Evolutionary conservation across 2,113 vertebrate species (phyloP).

Genomic region (Sigmodon hispidus): DNA sequence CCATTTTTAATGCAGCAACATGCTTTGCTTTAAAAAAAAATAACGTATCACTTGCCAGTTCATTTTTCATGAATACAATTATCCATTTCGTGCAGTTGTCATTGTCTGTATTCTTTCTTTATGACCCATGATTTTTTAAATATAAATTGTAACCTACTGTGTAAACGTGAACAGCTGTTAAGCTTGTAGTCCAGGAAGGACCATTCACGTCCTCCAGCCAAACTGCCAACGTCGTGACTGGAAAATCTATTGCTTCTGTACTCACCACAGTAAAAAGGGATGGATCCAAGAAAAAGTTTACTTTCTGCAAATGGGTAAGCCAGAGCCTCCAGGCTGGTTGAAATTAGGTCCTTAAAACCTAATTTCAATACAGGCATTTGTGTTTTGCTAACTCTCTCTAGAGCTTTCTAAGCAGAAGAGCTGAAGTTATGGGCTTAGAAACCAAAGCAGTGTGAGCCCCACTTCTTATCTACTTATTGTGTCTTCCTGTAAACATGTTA

Average conservation of each 20-base stretch:
- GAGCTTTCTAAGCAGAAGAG: constrained; percentile 24
- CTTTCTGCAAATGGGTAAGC: constrained; percentile 25
- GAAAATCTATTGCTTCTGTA: constrained; percentile 67
- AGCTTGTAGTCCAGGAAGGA: constrained; percentile 64
- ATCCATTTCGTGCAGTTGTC: constrained; percentile 81
- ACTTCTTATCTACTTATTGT: background rate
- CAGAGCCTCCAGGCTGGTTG: background rate
- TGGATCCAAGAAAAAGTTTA: constrained; percentile 28
- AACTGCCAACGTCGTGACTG: constrained; percentile 45
- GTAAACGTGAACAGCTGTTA: constrained; percentile 83
- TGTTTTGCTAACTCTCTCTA: background rate
- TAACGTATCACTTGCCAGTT: constrained; percentile 82
- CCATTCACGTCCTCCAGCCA: constrained; percentile 64
- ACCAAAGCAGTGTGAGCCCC: background rate
- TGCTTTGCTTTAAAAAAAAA: constrained; percentile 81
- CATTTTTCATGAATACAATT: constrained; percentile 86
- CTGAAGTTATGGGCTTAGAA: background rate
- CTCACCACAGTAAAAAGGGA: constrained; percentile 52
- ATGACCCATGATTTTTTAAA: constrained; percentile 81
- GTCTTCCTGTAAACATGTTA: background rate
- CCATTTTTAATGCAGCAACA: constrained; percentile 76
- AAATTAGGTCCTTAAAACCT: constrained; percentile 19
- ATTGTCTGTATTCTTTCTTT: constrained; percentile 84
- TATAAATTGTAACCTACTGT: constrained; percentile 85
- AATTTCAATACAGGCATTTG: background rate